Evolutionary conservation across 1,140 invertebrate genomes (phyloP).

Genomic region (Drosophila nasuta): DNA sequence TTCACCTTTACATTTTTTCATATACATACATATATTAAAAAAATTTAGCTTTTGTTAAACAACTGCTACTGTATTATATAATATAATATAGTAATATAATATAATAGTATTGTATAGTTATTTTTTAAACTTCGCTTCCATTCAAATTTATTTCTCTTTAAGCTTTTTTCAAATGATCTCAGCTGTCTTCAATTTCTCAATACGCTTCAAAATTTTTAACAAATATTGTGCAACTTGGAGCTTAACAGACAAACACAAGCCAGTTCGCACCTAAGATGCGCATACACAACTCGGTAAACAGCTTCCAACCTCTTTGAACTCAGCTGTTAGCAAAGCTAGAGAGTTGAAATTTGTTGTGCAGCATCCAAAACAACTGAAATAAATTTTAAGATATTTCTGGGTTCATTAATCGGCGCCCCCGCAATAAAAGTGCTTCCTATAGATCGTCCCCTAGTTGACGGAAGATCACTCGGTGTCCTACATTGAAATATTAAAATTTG

Average conservation of each 20-base stretch:
- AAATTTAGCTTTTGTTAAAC: no score
- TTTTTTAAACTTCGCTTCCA: no score
- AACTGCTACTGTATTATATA: no score
- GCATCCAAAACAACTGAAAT: not conserved
- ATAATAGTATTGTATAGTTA: no score
- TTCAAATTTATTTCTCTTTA: no score
- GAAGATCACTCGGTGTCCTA: not conserved
- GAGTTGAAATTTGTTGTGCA: not conserved
- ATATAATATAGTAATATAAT: no score
- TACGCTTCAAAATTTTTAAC: not conserved
- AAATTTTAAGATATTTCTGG: not conserved
- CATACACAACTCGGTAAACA: not conserved
- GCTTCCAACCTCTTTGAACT: not conserved
- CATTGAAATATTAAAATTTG: constrained; percentile 20
- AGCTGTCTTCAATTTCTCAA: not conserved
- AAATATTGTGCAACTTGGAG: constrained; percentile 3
- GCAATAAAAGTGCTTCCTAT: no score
- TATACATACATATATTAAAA: no score
- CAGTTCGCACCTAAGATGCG: not conserved
- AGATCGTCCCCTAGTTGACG: not conserved
- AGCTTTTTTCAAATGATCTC: no score
- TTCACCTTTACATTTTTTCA: no score
- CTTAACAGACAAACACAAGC: not conserved
- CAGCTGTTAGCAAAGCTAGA: not conserved
- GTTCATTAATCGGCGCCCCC: not conserved